Base-by-base conservation (phyloP, 2,113 vertebrate genomes). In the Prinia subflava region DNA sequence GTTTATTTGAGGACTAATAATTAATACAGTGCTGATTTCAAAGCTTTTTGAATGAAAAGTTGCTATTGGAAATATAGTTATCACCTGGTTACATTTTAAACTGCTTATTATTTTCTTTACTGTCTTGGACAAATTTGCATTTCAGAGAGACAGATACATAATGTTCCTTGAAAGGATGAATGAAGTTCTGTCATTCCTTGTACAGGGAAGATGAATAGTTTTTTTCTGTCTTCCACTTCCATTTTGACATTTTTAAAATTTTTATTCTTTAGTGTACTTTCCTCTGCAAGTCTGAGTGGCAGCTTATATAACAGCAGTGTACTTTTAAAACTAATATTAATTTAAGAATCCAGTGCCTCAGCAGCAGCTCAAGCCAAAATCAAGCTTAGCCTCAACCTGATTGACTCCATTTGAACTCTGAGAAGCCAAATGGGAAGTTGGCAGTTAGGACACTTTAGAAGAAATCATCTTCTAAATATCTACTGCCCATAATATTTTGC, bases 241-340 rank as follows among this genome's bases (percentile, higher is more conserved):
- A 79, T 75, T 91, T 90, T 35, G 56, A 56, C 11, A 0, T 31
- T 47, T 85, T 91, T 83, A 55, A 57, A 25, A 57, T 77, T 94
- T 84, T 94, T 89, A 55, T 93, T 90, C 80, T 78, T 86, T 37
- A 65, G 31, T 63, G 42, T 94, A 81, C 77, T 92, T 94, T 94
- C 30, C 60, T 83, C 24, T 53, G 14, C 53, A 84, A 87, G 28
- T 68, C 65, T 92, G 87, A 94, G 47, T 91, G 80, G 57, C 89
- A 94, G 44, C 65, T 96, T 96, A 84, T 33, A 11, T 95, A 97
- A 91, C 56, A 68, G 44, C 21, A 60, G 1, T 74, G 41, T 70
- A 62, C 68, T 89, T 89, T 64, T 33, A 71, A 80, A 82, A 75
- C 46, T 89, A 37, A 31, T 71, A 52, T 53, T 87, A 94, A 90